Conservation (phyloP, 2,113 vertebrate species). For the Hemichromis elongatus region DNA sequence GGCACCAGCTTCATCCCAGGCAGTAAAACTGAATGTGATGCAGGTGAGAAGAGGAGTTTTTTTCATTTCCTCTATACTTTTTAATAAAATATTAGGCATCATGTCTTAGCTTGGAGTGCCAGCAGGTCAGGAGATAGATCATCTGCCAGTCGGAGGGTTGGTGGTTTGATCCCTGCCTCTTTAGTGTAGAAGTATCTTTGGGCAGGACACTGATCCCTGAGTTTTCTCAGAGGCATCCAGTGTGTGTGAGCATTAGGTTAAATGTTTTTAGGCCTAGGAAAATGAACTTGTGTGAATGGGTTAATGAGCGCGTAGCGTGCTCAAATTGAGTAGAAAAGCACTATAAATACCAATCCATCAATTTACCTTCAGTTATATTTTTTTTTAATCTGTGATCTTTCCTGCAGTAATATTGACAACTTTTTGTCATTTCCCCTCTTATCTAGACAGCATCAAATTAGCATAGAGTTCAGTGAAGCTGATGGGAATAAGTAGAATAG, state of each 20-base stretch:
- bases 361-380: background rate
- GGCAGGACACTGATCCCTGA: background rate
- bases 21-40: conserved; percentile 65
- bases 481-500: background rate
- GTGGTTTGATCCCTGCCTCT: background rate
- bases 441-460: background rate
- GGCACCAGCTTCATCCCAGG: conserved; percentile 55
- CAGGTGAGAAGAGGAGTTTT: conserved; percentile 24
- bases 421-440: background rate
- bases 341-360: background rate
- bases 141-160: background rate
- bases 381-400: background rate
- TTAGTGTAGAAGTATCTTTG: background rate
- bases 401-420: background rate
- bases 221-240: no score
- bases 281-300: background rate
- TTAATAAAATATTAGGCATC: background rate
- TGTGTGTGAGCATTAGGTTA: background rate
- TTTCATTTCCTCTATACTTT: background rate
- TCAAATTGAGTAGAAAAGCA: background rate
- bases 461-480: background rate
- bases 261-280: background rate
- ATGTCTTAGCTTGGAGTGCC: background rate
- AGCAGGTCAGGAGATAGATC: background rate
- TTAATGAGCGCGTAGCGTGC: background rate